These are phyloP conservation scores for Cecidostiba fungosa DNA, from an alignment of 2,888 invertebrate species.

Conservation along the genomic window DNA sequence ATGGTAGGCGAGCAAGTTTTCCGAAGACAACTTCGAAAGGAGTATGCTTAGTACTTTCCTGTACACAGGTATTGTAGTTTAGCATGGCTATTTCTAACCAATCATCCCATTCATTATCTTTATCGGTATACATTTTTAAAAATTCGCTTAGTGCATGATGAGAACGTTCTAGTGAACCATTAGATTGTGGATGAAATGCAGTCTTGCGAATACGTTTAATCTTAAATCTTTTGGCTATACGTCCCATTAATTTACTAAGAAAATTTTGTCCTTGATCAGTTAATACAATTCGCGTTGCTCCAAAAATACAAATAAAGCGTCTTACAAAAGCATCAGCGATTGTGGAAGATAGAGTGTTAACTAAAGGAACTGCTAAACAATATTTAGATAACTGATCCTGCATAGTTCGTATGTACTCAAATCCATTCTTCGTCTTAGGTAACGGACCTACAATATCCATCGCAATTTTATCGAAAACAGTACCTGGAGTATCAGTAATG, in stretches of 20 bases:
- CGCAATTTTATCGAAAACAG: constrained; percentile 59
- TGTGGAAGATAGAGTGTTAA: constrained; percentile 60
- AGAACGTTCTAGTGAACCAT: constrained; percentile 64
- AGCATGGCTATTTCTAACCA: constrained; percentile 64
- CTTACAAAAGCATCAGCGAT: constrained; percentile 65
- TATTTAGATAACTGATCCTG: constrained; percentile 54
- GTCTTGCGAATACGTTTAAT: constrained; percentile 63
- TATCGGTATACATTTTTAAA: constrained; percentile 61
- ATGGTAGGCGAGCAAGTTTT: background rate
- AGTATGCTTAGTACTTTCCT: constrained; percentile 45
- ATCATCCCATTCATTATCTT: constrained; percentile 62
- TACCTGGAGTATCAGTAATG: constrained; percentile 61
- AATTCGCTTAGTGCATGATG: constrained; percentile 64
- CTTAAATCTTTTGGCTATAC: constrained; percentile 62
- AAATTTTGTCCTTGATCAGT: constrained; percentile 68
- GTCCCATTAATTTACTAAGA: constrained; percentile 61
- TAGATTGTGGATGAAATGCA: constrained; percentile 64
- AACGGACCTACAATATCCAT: constrained; percentile 66
- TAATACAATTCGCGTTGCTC: constrained; percentile 60
- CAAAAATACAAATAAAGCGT: constrained; percentile 63
- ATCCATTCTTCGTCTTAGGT: constrained; percentile 48
- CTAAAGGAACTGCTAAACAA: constrained; percentile 46
- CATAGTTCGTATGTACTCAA: constrained; percentile 65
- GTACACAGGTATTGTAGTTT: constrained; percentile 50
- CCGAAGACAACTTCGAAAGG: constrained; percentile 54